Conservation (phyloP, 2,113 vertebrate species). For the Myotis davidii region DNA sequence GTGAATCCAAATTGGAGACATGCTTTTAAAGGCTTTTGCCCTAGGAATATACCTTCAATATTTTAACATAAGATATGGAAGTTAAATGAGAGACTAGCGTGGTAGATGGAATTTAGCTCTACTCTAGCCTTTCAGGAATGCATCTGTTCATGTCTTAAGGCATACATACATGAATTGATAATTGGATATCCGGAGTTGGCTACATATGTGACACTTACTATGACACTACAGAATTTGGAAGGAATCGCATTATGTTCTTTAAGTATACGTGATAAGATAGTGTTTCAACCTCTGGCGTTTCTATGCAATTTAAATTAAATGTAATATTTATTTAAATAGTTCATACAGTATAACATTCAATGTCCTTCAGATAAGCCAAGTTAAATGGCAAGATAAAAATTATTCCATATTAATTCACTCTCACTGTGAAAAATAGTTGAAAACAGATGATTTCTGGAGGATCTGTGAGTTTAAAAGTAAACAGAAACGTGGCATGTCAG, state of each 20-base stretch:
- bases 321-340: conserved; percentile 30
- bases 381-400: conserved; percentile 25
- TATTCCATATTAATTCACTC: not conserved
- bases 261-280: conserved; percentile 54
- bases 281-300: conserved; percentile 59
- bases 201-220: conserved; percentile 72
- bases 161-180: conserved; percentile 78
- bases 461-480: conserved; percentile 49
- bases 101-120: conserved; percentile 53
- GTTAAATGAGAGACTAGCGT: conserved; percentile 70
- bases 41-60: conserved; percentile 44
- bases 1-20: conserved; percentile 20
- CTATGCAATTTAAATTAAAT: conserved; percentile 44
- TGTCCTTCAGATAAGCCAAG: conserved; percentile 48
- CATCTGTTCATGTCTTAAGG: conserved; percentile 73
- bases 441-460: conserved; percentile 23
- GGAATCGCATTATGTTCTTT: conserved; percentile 62
- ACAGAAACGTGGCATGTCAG: not conserved
- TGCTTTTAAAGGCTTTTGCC: conserved; percentile 48
- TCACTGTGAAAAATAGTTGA: conserved; percentile 2
- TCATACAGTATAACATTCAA: conserved; percentile 1
- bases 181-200: conserved; percentile 71
- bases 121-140: conserved; percentile 64
- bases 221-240: conserved; percentile 73
- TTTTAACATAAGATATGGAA: conserved; percentile 63